These are phyloP conservation scores for Bujurquina vittata DNA, from an alignment of 2,113 vertebrate genomes.

Conservation along the genomic window DNA sequence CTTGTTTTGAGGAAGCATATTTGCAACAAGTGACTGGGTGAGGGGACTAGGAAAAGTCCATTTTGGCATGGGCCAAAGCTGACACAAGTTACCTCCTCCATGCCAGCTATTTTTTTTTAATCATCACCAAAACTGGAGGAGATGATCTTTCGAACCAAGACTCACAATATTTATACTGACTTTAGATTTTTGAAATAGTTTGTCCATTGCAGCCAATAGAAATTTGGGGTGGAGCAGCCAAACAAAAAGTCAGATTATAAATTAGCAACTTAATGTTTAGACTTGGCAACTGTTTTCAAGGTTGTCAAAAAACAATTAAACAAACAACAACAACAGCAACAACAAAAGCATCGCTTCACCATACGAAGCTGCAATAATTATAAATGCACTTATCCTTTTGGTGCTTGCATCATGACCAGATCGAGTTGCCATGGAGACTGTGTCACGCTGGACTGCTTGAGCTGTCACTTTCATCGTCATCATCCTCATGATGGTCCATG, in stretches of 20 bases:
- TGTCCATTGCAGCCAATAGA: background rate
- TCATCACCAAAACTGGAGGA: background rate
- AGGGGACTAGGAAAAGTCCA: too few relatives aligned
- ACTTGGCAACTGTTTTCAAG: background rate
- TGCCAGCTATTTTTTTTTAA: background rate
- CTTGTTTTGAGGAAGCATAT: background rate
- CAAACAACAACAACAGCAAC: background rate
- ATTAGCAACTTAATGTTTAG: background rate
- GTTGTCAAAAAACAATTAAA: background rate
- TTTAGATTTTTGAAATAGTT: background rate
- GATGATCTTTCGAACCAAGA: background rate
- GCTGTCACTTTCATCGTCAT: background rate
- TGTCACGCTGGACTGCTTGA: background rate
- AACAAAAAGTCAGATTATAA: background rate
- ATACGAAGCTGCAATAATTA: background rate
- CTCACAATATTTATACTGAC: background rate
- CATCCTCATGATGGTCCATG: background rate
- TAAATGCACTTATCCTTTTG: background rate
- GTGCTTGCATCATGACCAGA: background rate
- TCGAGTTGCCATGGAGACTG: slow-evolving; percentile 11
- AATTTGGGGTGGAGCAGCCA: background rate
- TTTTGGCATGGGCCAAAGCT: background rate
- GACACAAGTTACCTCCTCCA: background rate
- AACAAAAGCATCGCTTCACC: accelerated
- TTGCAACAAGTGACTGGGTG: background rate